Evolutionary conservation across 2,888 invertebrate genomes (phyloP).

Genomic region (Orthonevra nobilis): DNA sequence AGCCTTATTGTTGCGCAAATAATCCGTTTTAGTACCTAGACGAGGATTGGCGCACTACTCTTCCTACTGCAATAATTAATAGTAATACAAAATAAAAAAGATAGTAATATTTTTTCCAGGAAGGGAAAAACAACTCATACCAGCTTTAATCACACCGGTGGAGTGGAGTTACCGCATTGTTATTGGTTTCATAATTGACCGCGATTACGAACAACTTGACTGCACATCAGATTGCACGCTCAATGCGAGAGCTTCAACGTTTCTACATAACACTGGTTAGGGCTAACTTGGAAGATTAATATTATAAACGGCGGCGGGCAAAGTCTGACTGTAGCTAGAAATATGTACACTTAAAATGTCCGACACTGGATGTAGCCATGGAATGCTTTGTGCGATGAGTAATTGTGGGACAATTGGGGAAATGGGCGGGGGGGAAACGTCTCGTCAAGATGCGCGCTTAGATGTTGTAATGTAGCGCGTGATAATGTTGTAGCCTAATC

Average conservation of each 20-base stretch:
- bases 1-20: neutral
- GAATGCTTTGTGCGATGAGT: neutral
- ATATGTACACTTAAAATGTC: neutral
- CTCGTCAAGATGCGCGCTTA: too few relatives aligned
- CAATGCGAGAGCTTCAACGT: too few relatives aligned
- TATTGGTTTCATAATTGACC: slow-evolving; percentile 52
- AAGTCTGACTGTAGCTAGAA: slow-evolving; percentile 19
- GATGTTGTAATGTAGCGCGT: too few relatives aligned
- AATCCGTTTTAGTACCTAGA: neutral
- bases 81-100: slow-evolving; percentile 5
- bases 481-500: too few relatives aligned
- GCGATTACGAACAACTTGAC: slow-evolving; percentile 6
- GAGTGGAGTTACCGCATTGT: slow-evolving; percentile 43
- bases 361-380: slow-evolving; percentile 5
- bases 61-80: too few relatives aligned
- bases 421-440: too few relatives aligned
- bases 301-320: slow-evolving; percentile 24
- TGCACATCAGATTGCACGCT: slow-evolving; percentile 48
- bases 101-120: neutral
- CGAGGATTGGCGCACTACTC: too few relatives aligned
- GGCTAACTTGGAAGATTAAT: slow-evolving; percentile 41
- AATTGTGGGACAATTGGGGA: too few relatives aligned
- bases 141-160: slow-evolving; percentile 17
- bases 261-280: slow-evolving; percentile 43
- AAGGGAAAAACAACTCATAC: slow-evolving; percentile 16